Percentiles rank a stretch among this genome's conserved stretches.
Conservation (phyloP, 2,888 invertebrate species). For the Molorchus minor region DNA sequence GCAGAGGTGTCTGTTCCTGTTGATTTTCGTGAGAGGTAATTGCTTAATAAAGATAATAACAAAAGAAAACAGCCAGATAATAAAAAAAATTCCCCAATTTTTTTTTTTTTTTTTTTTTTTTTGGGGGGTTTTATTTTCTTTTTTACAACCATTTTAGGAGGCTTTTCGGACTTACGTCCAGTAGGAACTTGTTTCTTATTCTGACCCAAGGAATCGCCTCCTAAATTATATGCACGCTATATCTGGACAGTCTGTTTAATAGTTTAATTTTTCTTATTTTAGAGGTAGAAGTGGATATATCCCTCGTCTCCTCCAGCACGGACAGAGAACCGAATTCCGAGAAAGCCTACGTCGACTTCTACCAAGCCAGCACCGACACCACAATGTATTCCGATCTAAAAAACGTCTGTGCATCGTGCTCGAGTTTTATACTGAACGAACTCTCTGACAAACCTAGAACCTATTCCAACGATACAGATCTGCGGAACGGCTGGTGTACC, state of each 20-base stretch:
- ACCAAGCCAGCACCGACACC: slow-evolving; percentile 48
- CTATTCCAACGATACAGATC: slow-evolving; percentile 39
- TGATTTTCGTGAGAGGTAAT: slow-evolving; percentile 64
- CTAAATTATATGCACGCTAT: too few species aligned
- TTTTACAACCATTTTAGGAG: too few species aligned
- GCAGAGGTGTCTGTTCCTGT: slow-evolving; percentile 64
- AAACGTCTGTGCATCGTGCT: slow-evolving; percentile 51
- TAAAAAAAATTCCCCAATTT: too few species aligned
- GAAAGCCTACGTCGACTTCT: slow-evolving; percentile 57
- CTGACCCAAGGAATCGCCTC: too few species aligned
- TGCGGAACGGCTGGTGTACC: slow-evolving; percentile 57
- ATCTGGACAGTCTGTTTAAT: neutral
- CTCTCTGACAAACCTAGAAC: slow-evolving; percentile 52
- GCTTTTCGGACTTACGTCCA: too few species aligned
- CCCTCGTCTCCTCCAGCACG: slow-evolving; percentile 38
- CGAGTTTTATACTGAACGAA: slow-evolving; percentile 58
- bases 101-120: too few species aligned
- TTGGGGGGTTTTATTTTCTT: too few species aligned
- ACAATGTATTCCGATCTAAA: slow-evolving; percentile 46
- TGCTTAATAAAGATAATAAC: too few species aligned
- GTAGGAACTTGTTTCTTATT: too few species aligned
- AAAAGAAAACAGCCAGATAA: too few species aligned
- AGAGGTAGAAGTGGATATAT: slow-evolving; percentile 47
- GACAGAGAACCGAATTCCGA: slow-evolving; percentile 54
- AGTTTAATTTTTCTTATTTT: slow-evolving; percentile 26